Conservation (phyloP, 2,888 invertebrate species). For the Stratiomys singularior region DNA sequence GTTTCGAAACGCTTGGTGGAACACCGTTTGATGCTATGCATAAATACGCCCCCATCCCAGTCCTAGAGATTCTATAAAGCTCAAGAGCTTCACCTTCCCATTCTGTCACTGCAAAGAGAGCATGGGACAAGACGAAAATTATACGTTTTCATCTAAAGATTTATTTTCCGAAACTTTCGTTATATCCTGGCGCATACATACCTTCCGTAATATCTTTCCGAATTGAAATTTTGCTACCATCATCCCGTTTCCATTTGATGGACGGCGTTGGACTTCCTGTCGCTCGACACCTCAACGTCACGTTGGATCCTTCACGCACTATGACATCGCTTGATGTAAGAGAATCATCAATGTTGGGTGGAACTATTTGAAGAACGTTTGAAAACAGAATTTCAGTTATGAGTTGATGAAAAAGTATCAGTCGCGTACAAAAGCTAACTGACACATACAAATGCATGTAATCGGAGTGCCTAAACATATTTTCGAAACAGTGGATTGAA, state of each 20-base stretch:
- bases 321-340: slow-evolving; percentile 91
- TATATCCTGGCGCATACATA: too few relatives aligned
- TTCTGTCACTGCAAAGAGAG: slow-evolving; percentile 73
- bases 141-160: background rate
- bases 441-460: too few relatives aligned
- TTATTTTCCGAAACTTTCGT: slow-evolving; percentile 43
- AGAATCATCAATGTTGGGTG: slow-evolving; percentile 91
- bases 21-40: slow-evolving; percentile 88
- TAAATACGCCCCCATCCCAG: slow-evolving; percentile 92
- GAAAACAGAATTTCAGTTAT: background rate
- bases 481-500: too few relatives aligned
- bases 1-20: slow-evolving; percentile 89
- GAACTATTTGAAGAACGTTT: slow-evolving; percentile 70
- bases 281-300: slow-evolving; percentile 88
- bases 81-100: slow-evolving; percentile 88
- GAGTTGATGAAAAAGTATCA: too few relatives aligned
- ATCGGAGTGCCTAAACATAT: too few relatives aligned
- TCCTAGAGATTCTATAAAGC: slow-evolving; percentile 83
- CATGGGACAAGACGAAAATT: slow-evolving; percentile 5
- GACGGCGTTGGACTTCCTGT: slow-evolving; percentile 88
- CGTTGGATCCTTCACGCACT: slow-evolving; percentile 89
- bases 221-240: slow-evolving; percentile 86
- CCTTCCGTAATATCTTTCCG: slow-evolving; percentile 80
- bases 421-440: too few relatives aligned
- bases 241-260: slow-evolving; percentile 92